phyloP scores from a whole-genome alignment of 35 echinoderm and acorn worm genomes.

The Amphiura filiformis region DNA sequence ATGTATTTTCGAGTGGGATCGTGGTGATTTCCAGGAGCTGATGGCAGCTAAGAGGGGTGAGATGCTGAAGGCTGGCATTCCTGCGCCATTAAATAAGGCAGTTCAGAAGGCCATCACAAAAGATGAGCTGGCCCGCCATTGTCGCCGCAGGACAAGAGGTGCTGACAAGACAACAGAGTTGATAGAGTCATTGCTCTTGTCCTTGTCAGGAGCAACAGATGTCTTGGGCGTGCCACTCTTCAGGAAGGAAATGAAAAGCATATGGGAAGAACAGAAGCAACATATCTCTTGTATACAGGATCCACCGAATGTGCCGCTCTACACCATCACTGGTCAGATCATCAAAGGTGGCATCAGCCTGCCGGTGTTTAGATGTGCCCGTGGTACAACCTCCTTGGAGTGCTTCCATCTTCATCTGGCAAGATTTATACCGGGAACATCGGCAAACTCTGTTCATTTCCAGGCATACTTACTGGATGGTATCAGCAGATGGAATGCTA shows the following conservation, averaged over 20 bases:
- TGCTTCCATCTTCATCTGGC: constrained; percentile 74
- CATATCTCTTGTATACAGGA: constrained; percentile 70
- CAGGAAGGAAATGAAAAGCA: background rate
- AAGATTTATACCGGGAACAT: constrained; percentile 49
- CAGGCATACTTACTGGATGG: constrained; percentile 67
- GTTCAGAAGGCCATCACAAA: constrained; percentile 16
- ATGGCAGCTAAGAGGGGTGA: too few relatives aligned
- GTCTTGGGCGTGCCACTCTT: constrained; percentile 63
- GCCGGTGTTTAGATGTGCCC: constrained; percentile 60
- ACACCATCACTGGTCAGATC: constrained; percentile 33
- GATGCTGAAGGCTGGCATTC: background rate
- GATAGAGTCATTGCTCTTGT: constrained; percentile 29
- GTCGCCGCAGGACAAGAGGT: constrained; percentile 27
- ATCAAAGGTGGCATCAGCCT: constrained; percentile 42
- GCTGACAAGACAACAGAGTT: constrained; percentile 31
- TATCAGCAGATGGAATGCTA: constrained; percentile 45
- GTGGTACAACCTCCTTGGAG: constrained; percentile 70
- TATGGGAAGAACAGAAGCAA: constrained; percentile 59
- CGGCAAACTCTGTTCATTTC: constrained; percentile 54
- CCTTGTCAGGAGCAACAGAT: constrained; percentile 36
- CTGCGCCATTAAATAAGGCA: background rate
- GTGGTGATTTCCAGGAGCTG: too few relatives aligned
- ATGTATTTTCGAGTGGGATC: constrained; percentile 68
- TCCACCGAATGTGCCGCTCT: constrained; percentile 18
- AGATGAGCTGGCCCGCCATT: constrained; percentile 42